A percentile compares a stretch with the other conserved stretches of the same genome.
Conservation (phyloP, 2,113 vertebrate species). For the Penelope pileata region DNA sequence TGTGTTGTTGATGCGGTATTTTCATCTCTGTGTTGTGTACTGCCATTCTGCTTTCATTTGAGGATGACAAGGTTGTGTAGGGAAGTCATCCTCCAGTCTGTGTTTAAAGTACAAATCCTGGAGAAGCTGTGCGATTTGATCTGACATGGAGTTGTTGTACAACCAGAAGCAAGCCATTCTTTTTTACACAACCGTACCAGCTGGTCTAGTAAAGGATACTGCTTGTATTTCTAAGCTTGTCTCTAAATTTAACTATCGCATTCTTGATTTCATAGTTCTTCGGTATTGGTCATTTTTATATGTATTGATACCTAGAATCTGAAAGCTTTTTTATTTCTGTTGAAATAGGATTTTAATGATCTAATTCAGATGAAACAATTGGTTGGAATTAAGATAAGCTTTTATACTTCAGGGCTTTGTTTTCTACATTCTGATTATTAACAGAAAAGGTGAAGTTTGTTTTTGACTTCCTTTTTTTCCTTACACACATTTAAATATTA, state of each 20-base stretch:
- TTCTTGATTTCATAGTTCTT: background rate
- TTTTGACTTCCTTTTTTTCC: background rate
- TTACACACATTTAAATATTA: background rate
- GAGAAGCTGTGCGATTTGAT: background rate
- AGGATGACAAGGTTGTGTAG: background rate
- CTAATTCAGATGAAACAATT: background rate
- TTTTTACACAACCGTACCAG: background rate
- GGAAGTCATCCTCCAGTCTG: background rate
- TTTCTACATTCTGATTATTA: background rate
- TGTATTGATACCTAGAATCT: background rate
- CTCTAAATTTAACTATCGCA: background rate
- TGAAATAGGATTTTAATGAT: background rate
- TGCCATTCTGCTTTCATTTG: background rate
- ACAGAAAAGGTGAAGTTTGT: background rate
- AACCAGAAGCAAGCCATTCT: background rate
- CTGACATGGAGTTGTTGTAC: background rate
- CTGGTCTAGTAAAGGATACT: background rate
- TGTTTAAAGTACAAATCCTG: background rate
- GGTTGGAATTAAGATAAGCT: background rate
- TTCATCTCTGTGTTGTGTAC: background rate
- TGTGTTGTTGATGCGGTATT: background rate
- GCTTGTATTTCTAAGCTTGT: background rate
- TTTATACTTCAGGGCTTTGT: background rate
- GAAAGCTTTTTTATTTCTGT: background rate
- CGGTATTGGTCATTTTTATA: background rate